Evolutionary conservation across 2,888 invertebrate genomes (phyloP).

Genomic region (Macrosoma leucophasiata): DNA sequence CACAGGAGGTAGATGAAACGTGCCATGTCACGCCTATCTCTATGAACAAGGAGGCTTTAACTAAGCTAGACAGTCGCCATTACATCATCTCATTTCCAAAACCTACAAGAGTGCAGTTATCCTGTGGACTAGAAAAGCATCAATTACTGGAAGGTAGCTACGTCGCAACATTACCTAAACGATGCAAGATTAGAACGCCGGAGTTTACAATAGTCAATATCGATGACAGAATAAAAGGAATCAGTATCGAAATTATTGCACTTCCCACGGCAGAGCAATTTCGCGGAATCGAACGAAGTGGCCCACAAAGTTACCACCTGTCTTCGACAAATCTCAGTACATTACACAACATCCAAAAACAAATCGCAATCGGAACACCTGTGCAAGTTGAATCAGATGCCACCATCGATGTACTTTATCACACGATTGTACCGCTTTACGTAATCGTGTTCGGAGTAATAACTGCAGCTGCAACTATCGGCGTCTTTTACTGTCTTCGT

Average conservation of each 20-base stretch:
- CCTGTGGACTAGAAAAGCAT: constrained; percentile 9
- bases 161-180: constrained; percentile 12
- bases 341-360: no score
- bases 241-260: constrained; percentile 6
- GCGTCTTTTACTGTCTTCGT: no score
- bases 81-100: constrained; percentile 12
- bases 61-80: constrained; percentile 14
- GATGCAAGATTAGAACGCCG: constrained; percentile 10
- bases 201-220: constrained; percentile 14
- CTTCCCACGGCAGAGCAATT: no score
- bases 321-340: no score
- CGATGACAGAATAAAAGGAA: constrained; percentile 11
- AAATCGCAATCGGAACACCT: no score
- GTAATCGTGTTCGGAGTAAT: no score
- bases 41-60: constrained; percentile 12
- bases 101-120: constrained; percentile 9
- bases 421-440: no score
- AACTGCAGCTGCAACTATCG: no score
- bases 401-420: no score
- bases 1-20: constrained; percentile 1
- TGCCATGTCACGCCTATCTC: constrained; percentile 9
- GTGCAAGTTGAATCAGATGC: no score
- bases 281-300: no score
- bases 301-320: no score
- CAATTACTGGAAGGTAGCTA: constrained; percentile 8